Percentiles rank a stretch among this genome's conserved stretches.
These are phyloP conservation scores for Macaria notata DNA, from an alignment of 2,888 invertebrate genomes.

Conservation along the genomic window DNA sequence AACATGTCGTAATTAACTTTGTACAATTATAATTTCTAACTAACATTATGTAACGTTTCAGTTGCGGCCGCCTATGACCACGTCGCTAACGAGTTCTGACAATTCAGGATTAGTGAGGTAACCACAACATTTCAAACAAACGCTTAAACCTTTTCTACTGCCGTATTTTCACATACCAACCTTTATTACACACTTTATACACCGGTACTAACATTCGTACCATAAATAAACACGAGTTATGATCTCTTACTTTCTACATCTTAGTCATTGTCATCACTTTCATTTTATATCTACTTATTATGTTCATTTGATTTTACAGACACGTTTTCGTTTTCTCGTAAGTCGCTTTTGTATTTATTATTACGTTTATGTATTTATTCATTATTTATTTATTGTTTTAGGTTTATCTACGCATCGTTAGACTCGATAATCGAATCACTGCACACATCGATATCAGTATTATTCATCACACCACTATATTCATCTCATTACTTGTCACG, in stretches of 20 bases:
- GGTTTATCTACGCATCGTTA: conserved; percentile 75
- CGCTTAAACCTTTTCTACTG: conserved; percentile 24
- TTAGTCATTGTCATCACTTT: conserved; percentile 26
- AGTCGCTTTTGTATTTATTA: conserved; percentile 25
- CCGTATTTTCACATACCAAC: conserved; percentile 23
- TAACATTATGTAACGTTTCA: conserved; percentile 47
- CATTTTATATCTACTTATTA: conserved; percentile 18
- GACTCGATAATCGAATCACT: conserved; percentile 57
- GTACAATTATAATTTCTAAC: not conserved
- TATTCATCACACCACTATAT: conserved; percentile 55
- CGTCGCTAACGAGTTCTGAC: conserved; percentile 77
- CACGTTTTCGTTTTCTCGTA: conserved; percentile 1
- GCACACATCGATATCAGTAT: conserved; percentile 57
- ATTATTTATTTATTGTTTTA: conserved; percentile 65
- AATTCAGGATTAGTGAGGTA: conserved; percentile 82
- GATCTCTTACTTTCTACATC: conserved; percentile 24
- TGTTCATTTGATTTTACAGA: conserved; percentile 14
- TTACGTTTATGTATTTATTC: conserved; percentile 32
- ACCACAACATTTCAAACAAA: conserved; percentile 35
- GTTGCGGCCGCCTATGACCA: conserved; percentile 77
- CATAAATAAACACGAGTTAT: conserved; percentile 25
- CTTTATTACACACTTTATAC: conserved; percentile 35
- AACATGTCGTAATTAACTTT: too few relatives aligned
- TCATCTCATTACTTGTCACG: conserved; percentile 52
- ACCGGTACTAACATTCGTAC: conserved; percentile 31